Base-by-base conservation (phyloP, 2,113 vertebrate genomes). In the Noctilio leporinus region DNA sequence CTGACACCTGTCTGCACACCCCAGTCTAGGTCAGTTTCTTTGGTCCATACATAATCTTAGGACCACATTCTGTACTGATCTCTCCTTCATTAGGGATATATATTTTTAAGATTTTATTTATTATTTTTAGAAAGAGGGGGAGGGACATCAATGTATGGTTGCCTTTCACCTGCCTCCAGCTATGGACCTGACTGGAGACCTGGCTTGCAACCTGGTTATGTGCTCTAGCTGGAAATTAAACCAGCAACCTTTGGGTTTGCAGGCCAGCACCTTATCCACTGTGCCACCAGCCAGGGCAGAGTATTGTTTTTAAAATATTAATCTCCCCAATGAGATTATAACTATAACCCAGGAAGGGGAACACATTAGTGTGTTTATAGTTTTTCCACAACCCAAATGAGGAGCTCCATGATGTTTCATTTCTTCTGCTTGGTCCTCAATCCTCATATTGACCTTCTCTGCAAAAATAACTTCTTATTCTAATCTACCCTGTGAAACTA, bases 331-430 rank as follows among this genome's bases (percentile, higher is more conserved):
- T 91, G 75, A n/a, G 10, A 49, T 3, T 47, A 16, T 77, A 72
- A 30, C 8, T 43, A 1, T 38, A 69, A 49, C 17, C 53, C 1
- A 20, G 14, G 7, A 3, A 28, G 2, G 0, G 33, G 51, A 17
- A 10, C 35, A 62, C 30, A 84, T 33, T 72, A 51, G 8, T 8
- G 2, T 38, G 7, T n/a, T 75, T 14, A 7, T 45, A 76, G 38
- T 76, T 92, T 91, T 77, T 22, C 77, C 33, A 45, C 55, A 86
- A 81, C 45, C 38, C 45, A 85, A 15, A 53, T 35, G 9, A 91
- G 16, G 78, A 26, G 26, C 15, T 76, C 12, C 15, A 9, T 26
- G 15, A 72, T 17, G 16, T 11, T 67, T 30, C 15, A 43, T 49
- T 59, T 43, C 57, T 7, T 69, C 22, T 2, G 7, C 15, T 69